Evolutionary conservation across 1,140 invertebrate genomes (phyloP), one percentile per base, ranked within the genome.

Genomic region (Brachionus paranguensis): DNA sequence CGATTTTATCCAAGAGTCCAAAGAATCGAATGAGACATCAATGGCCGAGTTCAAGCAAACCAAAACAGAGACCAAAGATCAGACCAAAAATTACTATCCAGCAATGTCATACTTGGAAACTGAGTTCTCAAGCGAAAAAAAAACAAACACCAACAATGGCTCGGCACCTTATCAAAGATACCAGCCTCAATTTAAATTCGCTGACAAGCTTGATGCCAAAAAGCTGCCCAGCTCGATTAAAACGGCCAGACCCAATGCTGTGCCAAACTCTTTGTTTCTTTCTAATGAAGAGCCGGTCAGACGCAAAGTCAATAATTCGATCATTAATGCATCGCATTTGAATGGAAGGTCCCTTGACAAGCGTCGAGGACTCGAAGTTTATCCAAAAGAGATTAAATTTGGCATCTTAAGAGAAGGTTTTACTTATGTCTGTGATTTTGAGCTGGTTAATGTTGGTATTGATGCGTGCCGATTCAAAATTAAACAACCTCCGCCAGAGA

Each of bases 401-500:
- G 89, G 89, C 33, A 85, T 87, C 2, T 84, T 90, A 20, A 87
- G 86, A 70, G 89, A 89, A 78, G 89, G 89, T 79, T 53, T 88
- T 85, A 83, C 86, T 83, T 70, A 86, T 89, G 14, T 74, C 76
- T 27, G 85, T 89, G 33, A 83, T 7, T 47, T 83, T 53, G 81
- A 83, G 17, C n/a, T 83, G 27, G 88, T 86, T 64, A 90, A 90
- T 85, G 88, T 88, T 27, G 89, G 89, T 41, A 85, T 88, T 45
- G 89, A 90, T 83, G 85, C 87, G 1, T 89, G 89, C 85, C 84
- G 88, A 47, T 90, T 87, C 86, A 89, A 88, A 84, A 78, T 90
- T 3, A 86, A 86, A 83, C 88, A 89, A 81, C 89, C 89, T 37
- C 88, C 88, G 14, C 88, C 88, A 7, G 86, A 87, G 27, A 89